These are phyloP conservation scores for Gadopsis bispinosus DNA, from an alignment of 2,797 vertebrate genomes.

Conservation along the genomic window DNA sequence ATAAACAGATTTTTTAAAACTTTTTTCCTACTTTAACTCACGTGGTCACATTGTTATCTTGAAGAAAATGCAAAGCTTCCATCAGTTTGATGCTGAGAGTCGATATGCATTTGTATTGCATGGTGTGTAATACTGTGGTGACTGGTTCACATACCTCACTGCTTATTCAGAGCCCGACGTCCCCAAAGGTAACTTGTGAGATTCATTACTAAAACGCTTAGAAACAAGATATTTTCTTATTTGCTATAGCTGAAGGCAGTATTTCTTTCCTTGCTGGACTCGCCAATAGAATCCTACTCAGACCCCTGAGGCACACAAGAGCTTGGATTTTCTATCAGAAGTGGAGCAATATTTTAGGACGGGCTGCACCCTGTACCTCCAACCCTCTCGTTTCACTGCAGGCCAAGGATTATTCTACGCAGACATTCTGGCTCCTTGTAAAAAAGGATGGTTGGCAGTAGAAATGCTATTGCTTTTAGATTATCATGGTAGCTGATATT, in stretches of 20 bases:
- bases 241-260: conserved; percentile 53
- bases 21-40: conserved; percentile 27
- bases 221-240: conserved; percentile 62
- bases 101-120: conserved; percentile 50
- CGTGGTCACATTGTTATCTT: conserved; percentile 31
- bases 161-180: conserved; percentile 53
- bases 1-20: neutral
- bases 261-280: conserved; percentile 30
- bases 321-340: conserved; percentile 43
- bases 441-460: conserved; percentile 41
- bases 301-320: conserved; percentile 28
- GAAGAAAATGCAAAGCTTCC: conserved; percentile 64
- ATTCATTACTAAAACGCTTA: conserved; percentile 66
- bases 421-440: conserved; percentile 45
- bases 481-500: conserved; percentile 61
- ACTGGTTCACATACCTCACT: conserved; percentile 45
- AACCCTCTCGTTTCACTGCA: conserved; percentile 29
- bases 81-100: conserved; percentile 60
- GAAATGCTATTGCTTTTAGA: conserved; percentile 50
- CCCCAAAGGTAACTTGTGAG: conserved; percentile 60
- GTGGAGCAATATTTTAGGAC: conserved; percentile 44
- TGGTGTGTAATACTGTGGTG: conserved; percentile 49
- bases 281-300: conserved; percentile 34
- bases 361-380: conserved; percentile 14
- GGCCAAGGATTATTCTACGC: conserved; percentile 51